These are phyloP conservation scores for Bubo bubo DNA, from an alignment of 2,113 vertebrate genomes.

Conservation along the genomic window DNA sequence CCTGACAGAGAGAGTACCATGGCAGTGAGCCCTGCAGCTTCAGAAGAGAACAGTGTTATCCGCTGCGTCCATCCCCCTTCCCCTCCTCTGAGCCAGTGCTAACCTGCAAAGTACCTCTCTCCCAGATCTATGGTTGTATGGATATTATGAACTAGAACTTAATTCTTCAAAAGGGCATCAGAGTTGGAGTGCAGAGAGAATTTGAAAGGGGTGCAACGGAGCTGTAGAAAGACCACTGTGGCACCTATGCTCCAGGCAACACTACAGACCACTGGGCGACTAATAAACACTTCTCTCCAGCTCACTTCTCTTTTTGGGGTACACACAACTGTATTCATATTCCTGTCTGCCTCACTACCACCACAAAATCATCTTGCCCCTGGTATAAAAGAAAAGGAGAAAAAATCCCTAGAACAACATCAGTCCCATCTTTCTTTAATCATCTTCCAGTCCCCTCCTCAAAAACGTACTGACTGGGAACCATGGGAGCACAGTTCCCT, in stretches of 20 bases:
- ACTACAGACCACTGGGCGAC: background rate
- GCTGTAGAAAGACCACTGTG: background rate
- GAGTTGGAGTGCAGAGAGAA: background rate
- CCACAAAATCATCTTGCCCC: background rate
- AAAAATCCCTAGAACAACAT: background rate
- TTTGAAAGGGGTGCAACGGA: background rate
- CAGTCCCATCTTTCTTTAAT: background rate
- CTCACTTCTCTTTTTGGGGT: background rate
- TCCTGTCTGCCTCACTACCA: background rate
- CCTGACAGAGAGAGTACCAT: background rate
- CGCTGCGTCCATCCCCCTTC: background rate
- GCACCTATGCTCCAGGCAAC: background rate
- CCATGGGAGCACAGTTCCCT: background rate
- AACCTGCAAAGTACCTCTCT: background rate
- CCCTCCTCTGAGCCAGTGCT: background rate
- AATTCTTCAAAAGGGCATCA: background rate
- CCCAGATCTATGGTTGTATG: background rate
- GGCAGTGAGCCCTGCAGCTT: background rate
- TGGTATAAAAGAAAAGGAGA: background rate
- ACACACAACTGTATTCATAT: background rate
- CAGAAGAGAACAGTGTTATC: background rate
- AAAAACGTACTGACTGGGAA: background rate
- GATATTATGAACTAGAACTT: background rate
- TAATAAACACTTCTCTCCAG: background rate
- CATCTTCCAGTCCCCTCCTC: background rate